phyloP scores from a whole-genome alignment of 2,797 vertebrate species.

The Aphelocoma californica region DNA sequence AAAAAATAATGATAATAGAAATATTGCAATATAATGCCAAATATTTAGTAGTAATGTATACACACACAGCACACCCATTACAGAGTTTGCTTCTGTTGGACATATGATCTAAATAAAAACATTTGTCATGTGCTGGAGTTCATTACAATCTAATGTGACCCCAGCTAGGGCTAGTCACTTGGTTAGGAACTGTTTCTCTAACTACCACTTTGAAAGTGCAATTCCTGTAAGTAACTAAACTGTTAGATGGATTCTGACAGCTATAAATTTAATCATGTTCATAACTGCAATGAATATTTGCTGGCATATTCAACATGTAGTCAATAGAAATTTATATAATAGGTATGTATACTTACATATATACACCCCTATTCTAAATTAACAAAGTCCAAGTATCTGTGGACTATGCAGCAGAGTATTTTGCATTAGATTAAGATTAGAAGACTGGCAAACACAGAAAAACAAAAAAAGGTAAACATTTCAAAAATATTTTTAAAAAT shows the following conservation, averaged over 20 bases:
- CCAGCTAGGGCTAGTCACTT: background rate
- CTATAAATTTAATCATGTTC: background rate
- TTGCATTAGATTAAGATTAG: background rate
- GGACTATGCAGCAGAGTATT: background rate
- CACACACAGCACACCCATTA: background rate
- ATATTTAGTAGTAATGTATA: background rate
- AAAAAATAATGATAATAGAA: background rate
- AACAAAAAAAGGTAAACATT: background rate
- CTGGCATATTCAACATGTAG: background rate
- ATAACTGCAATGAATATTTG: background rate
- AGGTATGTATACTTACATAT: background rate
- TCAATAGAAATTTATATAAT: background rate
- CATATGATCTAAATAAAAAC: background rate
- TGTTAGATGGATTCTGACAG: background rate
- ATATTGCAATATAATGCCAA: background rate
- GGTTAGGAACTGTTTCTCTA: background rate
- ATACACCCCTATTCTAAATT: background rate
- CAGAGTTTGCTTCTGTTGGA: background rate
- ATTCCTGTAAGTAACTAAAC: background rate
- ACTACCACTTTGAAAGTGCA: background rate
- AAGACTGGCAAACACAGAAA: background rate
- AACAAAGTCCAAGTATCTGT: background rate
- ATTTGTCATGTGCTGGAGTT: background rate
- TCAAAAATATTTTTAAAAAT: background rate
- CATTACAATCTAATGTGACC: background rate